Evolutionary conservation across 2,888 invertebrate species (phyloP), one percentile per base, ranked within the genome.

Genomic region (Monochamus alternatus): DNA sequence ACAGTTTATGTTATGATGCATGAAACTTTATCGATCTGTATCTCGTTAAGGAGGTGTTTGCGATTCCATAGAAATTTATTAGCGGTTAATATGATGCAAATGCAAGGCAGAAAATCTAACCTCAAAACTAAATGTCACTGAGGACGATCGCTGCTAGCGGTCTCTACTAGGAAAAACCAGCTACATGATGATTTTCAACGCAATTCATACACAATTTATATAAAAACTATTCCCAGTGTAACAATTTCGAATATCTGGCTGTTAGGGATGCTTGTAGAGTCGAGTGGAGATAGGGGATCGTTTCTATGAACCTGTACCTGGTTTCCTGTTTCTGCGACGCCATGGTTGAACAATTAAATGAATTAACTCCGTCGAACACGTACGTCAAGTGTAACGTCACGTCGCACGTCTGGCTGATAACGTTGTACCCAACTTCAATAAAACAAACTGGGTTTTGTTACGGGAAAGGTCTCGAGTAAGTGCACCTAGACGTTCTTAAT

Each of bases 361-460:
- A 59, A 73, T 73, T 67, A 65, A 64, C 43, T 73, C 58, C 55
- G 62, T 73, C 73, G 52, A 73, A 67, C 73, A 73, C 67, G 73
- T 64, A 73, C 65, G 58, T 73, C 63, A 71, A 66, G 66, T 55
- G 66, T 52, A 55, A 55, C 66, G 52, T 66, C 31, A 55, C 22
- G 55, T 31, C 66, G 55, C 66, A 30, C 32, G 66, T 44, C 52
- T 66, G 52, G 66, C 52, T 38, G 52, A 55, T 55, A 66, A 14
- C 65, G 31, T 65, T 65, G 47, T 12, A 65, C 44, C 5, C 22
- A 65, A 65, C 51, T 64, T 47, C n/a, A 65, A 63, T 63, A 63
- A 63, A 63, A 8, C 43, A 43, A 38, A 63, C 9, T 38, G 7
- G 60, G 38, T 63, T 43, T 43, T 30, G 47, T 10, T 30, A 14